These are phyloP conservation scores for Cynodonichthys magdalenae DNA, from an alignment of 2,797 vertebrate species.

Conservation along the genomic window DNA sequence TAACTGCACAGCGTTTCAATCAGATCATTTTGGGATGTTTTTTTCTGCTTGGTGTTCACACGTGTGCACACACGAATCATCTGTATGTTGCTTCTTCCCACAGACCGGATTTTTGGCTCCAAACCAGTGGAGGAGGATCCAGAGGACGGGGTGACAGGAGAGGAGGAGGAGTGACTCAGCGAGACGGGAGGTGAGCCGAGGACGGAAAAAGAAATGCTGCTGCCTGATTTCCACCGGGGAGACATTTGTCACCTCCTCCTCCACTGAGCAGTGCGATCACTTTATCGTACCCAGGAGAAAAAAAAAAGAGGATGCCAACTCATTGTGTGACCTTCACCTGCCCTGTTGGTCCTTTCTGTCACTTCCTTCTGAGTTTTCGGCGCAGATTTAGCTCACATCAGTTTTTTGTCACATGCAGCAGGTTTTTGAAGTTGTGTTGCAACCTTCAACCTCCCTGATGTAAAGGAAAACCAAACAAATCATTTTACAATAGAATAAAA, in stretches of 20 bases:
- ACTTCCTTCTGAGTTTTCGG: slow-evolving; percentile 57
- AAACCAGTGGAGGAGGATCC: slow-evolving; percentile 61
- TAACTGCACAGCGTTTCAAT: too few species aligned
- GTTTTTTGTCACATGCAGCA: not conserved
- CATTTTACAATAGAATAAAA: not conserved
- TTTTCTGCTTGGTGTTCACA: too few species aligned
- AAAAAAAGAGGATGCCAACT: slow-evolving; percentile 48
- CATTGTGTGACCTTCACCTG: slow-evolving; percentile 59
- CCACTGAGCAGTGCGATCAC: slow-evolving; percentile 41
- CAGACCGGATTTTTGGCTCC: slow-evolving; percentile 77
- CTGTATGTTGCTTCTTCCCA: not conserved
- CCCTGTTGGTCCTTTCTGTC: slow-evolving; percentile 43
- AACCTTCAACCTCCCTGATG: not conserved
- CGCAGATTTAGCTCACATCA: not conserved
- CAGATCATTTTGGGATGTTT: too few species aligned
- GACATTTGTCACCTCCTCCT: slow-evolving; percentile 27
- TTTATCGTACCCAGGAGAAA: slow-evolving; percentile 10
- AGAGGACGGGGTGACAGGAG: slow-evolving; percentile 42
- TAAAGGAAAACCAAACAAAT: not conserved
- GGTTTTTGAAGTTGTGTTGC: slow-evolving; percentile 19
- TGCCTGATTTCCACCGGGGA: slow-evolving; percentile 54
- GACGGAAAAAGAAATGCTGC: slow-evolving; percentile 46
- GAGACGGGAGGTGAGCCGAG: slow-evolving; percentile 26
- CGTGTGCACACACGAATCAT: too few species aligned
- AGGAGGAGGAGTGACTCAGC: slow-evolving; percentile 42